Conservation (phyloP, 2,113 vertebrate species). For the Peromyscus leucopus region DNA sequence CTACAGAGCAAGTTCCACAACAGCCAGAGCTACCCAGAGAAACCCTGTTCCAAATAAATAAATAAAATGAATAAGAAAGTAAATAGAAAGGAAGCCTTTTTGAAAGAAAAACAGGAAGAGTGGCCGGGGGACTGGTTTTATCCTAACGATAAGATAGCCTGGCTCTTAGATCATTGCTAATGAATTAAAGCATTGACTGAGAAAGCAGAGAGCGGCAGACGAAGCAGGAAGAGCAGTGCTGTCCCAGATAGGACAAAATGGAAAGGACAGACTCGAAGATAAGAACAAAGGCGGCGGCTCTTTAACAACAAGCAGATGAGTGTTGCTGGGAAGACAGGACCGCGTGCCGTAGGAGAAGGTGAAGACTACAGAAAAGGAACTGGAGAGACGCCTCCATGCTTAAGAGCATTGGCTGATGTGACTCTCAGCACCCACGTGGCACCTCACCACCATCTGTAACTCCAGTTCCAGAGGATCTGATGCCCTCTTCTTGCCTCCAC, state of each 20-base stretch:
- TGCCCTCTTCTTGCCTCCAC: not conserved
- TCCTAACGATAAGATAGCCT: not conserved
- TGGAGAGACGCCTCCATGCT: not conserved
- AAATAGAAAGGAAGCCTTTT: not conserved
- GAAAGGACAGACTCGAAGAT: not conserved
- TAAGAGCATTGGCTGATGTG: not conserved
- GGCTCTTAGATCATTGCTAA: not conserved
- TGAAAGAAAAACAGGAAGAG: conserved; percentile 10
- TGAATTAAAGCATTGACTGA: conserved; percentile 1
- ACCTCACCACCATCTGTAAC: not conserved
- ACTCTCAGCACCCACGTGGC: not conserved
- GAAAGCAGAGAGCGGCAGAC: not conserved
- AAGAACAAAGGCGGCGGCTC: not conserved
- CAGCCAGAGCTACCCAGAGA: not conserved
- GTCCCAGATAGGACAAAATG: not conserved
- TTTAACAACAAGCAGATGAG: not conserved
- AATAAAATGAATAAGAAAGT: conserved; percentile 16
- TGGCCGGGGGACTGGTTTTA: not conserved
- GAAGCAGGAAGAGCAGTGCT: not conserved
- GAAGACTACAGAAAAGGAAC: not conserved
- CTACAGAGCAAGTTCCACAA: not conserved
- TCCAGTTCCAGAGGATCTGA: not conserved
- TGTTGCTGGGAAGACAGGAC: not conserved
- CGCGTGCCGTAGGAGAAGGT: not conserved
- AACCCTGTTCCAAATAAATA: not conserved